These are phyloP conservation scores for Cheilosia variabilis DNA, from an alignment of 2,888 invertebrate species.

Conservation along the genomic window DNA sequence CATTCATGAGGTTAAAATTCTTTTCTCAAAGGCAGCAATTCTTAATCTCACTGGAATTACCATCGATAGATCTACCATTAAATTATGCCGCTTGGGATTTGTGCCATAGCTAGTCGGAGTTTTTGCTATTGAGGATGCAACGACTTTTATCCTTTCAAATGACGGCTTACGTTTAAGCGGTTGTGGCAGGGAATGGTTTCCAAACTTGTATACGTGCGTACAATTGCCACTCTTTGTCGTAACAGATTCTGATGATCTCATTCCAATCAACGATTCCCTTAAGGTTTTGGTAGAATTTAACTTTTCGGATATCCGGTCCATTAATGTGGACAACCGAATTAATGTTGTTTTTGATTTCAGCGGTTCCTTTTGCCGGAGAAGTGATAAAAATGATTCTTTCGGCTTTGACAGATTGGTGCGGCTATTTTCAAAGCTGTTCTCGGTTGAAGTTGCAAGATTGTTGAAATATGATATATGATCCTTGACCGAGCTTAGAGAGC, in stretches of 20 bases:
- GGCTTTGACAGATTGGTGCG: not conserved
- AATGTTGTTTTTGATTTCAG: conserved; percentile 18
- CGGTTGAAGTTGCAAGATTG: conserved; percentile 24
- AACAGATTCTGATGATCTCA: conserved; percentile 1
- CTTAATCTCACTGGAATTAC: conserved; percentile 81
- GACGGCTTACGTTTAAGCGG: conserved; percentile 79
- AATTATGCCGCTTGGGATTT: conserved; percentile 79
- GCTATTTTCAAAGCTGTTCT: not conserved
- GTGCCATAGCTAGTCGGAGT: conserved; percentile 66
- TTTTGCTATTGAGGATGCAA: conserved; percentile 77
- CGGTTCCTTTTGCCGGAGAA: conserved; percentile 41
- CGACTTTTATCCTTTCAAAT: conserved; percentile 79
- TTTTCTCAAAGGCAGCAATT: conserved; percentile 81
- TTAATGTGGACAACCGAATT: conserved; percentile 36
- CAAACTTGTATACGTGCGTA: conserved; percentile 23
- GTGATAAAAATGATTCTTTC: conserved; percentile 43
- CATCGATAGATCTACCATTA: conserved; percentile 81
- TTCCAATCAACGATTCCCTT: conserved; percentile 19
- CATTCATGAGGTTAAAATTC: conserved; percentile 73
- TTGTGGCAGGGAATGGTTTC: conserved; percentile 38
- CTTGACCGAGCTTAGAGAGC: conserved; percentile 21
- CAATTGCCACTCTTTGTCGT: not conserved
- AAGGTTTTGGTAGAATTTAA: not conserved
- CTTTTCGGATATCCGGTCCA: not conserved
- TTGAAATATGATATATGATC: conserved; percentile 61